Evolutionary conservation across 2,888 invertebrate genomes (phyloP).

Genomic region (Rapana venosa): DNA sequence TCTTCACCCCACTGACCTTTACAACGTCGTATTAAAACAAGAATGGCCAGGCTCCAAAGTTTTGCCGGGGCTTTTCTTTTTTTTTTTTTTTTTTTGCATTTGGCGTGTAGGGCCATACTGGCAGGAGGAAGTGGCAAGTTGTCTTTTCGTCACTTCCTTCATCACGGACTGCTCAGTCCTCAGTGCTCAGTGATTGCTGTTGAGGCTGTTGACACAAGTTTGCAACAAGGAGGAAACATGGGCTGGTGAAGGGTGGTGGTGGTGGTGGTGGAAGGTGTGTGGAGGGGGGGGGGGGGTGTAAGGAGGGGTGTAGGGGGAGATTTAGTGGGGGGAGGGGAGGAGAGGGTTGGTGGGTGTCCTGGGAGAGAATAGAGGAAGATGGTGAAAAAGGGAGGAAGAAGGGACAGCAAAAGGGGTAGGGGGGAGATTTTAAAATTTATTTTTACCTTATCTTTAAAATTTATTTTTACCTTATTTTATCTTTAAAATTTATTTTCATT

Average conservation of each 20-base stretch:
- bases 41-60: slow-evolving; percentile 1
- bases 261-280: no score
- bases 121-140: neutral
- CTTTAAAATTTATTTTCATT: no score
- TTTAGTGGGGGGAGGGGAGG: neutral
- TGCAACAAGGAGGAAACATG: neutral
- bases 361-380: neutral
- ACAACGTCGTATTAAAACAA: slow-evolving; percentile 32
- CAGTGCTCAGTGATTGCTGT: neutral
- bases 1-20: slow-evolving; percentile 15
- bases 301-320: no score
- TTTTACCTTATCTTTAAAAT: no score
- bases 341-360: neutral
- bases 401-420: neutral
- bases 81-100: neutral
- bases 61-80: neutral
- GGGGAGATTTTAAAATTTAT: neutral
- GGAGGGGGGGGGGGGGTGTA: no score
- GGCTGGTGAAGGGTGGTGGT: no score
- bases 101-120: neutral
- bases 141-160: no score
- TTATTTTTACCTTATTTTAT: no score
- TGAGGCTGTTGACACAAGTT: slow-evolving; percentile 14
- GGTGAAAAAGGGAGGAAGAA: neutral
- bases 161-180: no score